Evolutionary conservation across 2,888 invertebrate species (phyloP), one percentile per base, ranked within the genome.

Genomic region (Macrophya alboannulata): DNA sequence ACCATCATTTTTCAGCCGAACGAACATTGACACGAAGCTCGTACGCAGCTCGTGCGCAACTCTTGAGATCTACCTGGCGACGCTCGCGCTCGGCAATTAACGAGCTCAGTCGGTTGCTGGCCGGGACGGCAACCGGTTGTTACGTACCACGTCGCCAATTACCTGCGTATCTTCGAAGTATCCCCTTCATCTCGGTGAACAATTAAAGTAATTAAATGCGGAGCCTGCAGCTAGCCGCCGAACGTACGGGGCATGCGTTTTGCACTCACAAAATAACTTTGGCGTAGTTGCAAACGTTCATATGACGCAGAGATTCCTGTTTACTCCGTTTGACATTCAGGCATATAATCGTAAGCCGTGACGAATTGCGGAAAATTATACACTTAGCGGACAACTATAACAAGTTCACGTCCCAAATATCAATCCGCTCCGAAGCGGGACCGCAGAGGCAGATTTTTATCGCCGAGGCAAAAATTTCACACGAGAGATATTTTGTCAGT

Each of bases 1-100:
- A 81, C n/a, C 17, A 81, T 81, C 37, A 51, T 81, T 81, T 43
- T 62, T 43, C 81, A 62, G 43, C 59, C 59, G 43, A 62, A 81
- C 81, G 59, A 81, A 40, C 81, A 81, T 81, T 81, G 81, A 81
- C 81, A 81, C 62, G 81, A 51, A 81, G 59, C 81, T 81, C 62
- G 81, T 81, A 81, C 81, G 81, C 59, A 81, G 81, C 81, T 81
- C 81, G 81, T 81, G 81, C 81, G 81, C 81, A 59, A 81, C 81
- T 81, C 81, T 81, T 81, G 62, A 59, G 81, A 81, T 81, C 62
- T 62, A 81, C 81, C 81, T 81, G 81, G 81, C 81, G 62, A 62
- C 81, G 62, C 81, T 81, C 59, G 62, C 62, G 62, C 81, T 81
- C 59, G 62, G 81, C 81, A 81, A 81, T 81, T 81, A 81, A 81